Conservation (phyloP, 2,888 invertebrate genomes). For the Calameuta idolon region DNA sequence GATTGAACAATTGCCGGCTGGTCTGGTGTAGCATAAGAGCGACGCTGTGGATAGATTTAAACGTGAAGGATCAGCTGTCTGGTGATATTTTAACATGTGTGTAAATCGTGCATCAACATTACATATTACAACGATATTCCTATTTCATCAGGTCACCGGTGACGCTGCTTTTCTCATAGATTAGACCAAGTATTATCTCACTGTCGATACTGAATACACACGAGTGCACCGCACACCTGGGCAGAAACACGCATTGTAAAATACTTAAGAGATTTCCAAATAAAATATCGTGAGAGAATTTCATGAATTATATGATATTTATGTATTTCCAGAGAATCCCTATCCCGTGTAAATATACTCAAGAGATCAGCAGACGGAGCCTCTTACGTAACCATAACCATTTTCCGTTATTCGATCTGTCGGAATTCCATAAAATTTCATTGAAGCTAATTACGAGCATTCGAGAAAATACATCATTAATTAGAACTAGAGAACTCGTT, state of each 20-base stretch:
- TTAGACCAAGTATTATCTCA: constrained; percentile 36
- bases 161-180: constrained; percentile 26
- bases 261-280: background rate
- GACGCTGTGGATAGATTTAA: constrained; percentile 45
- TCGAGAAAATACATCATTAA: background rate
- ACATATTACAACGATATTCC: constrained; percentile 2
- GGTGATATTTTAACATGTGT: constrained; percentile 25
- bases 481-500: background rate
- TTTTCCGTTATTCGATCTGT: background rate
- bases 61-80: constrained; percentile 18
- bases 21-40: constrained; percentile 33
- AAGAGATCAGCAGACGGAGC: background rate
- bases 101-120: constrained; percentile 25
- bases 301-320: background rate
- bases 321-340: background rate
- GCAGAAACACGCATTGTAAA: background rate
- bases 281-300: constrained; percentile 5
- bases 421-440: background rate
- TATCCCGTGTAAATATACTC: background rate
- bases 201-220: constrained; percentile 10
- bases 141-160: constrained; percentile 20
- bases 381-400: too few relatives aligned
- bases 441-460: background rate
- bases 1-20: constrained; percentile 48
- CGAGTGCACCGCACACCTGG: background rate